Conservation (phyloP, 1,140 invertebrate genomes). For the Papilio aristodemus region DNA sequence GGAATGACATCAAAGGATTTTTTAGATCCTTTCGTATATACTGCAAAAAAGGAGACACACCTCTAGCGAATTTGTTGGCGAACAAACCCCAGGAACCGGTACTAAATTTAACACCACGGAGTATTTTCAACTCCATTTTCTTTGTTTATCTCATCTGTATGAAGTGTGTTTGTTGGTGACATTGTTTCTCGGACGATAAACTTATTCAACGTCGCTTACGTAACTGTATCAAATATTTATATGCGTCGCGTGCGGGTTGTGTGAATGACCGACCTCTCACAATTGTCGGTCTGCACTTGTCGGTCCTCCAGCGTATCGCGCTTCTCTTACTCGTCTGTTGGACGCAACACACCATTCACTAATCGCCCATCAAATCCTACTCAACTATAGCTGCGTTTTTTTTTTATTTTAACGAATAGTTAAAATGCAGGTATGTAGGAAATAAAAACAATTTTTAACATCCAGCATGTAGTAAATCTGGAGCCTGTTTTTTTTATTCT, state of each 20-base stretch:
- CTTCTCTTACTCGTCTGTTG: conserved; percentile 21
- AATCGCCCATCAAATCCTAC: not conserved
- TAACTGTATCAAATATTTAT: conserved; percentile 33
- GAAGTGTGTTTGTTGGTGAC: conserved; percentile 8
- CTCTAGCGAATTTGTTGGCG: conserved; percentile 2
- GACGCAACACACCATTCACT: conserved; percentile 20
- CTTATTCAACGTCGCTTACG: conserved; percentile 17
- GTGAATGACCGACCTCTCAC: conserved; percentile 50
- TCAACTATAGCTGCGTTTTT: not conserved
- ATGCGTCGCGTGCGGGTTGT: conserved; percentile 36
- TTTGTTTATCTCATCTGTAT: not conserved
- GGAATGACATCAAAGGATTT: conserved; percentile 8
- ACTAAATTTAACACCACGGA: not conserved
- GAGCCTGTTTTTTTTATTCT: not conserved
- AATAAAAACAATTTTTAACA: too few relatives aligned
- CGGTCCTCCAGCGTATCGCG: conserved; percentile 28
- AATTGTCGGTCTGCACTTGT: conserved; percentile 46
- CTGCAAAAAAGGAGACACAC: not conserved
- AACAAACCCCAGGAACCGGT: not conserved
- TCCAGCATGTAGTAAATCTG: too few relatives aligned
- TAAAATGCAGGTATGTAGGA: too few relatives aligned
- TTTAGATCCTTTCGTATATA: not conserved
- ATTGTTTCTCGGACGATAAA: conserved; percentile 28
- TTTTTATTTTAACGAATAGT: not conserved
- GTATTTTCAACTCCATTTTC: not conserved